Percentiles rank a stretch among this genome's conserved stretches.
These are phyloP conservation scores for Nephrotoma flavescens DNA, from an alignment of 2,888 invertebrate genomes.

Conservation along the genomic window DNA sequence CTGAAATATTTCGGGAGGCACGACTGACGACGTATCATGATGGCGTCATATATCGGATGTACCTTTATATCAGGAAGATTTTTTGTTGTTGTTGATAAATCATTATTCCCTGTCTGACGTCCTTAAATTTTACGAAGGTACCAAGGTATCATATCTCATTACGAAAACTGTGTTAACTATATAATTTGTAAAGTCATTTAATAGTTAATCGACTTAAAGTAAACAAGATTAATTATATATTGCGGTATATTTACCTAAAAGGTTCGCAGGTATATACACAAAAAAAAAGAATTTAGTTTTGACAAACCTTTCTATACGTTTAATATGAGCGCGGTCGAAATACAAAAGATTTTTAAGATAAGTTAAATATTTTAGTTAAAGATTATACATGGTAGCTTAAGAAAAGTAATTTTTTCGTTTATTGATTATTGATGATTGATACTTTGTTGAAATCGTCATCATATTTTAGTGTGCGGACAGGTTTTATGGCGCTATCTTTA, in stretches of 20 bases:
- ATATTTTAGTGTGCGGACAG: not conserved
- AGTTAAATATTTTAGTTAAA: not conserved
- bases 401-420: not conserved
- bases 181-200: not conserved
- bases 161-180: not conserved
- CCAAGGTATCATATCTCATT: not conserved
- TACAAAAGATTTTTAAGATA: not conserved
- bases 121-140: not conserved
- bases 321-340: not conserved
- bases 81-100: not conserved
- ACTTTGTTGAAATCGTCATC: not conserved
- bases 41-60: not conserved
- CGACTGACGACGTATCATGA: not conserved
- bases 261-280: not conserved
- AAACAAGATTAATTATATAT: not conserved
- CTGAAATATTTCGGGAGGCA: not conserved
- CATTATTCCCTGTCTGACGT: not conserved
- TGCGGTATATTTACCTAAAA: not conserved
- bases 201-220: not conserved
- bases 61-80: not conserved
- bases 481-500: not conserved
- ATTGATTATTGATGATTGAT: not conserved
- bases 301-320: not conserved
- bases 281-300: not conserved
- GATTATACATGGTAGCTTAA: not conserved